Conservation (phyloP, 1,140 invertebrate genomes). For the Pseudomyrmex gracilis region DNA sequence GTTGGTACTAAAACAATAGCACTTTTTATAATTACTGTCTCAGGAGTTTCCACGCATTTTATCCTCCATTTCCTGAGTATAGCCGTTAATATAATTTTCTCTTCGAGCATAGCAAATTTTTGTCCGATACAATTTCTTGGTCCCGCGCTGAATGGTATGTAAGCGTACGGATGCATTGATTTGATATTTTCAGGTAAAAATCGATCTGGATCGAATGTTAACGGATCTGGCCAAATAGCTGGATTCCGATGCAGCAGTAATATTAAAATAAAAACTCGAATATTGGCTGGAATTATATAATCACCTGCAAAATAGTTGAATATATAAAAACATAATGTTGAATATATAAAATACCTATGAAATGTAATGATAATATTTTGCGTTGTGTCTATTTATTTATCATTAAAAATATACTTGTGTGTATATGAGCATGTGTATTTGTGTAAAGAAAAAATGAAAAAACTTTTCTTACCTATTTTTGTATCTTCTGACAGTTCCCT, state of each 20-base stretch:
- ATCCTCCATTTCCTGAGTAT: conserved; percentile 87
- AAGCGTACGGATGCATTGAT: conserved; percentile 86
- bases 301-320: conserved; percentile 62
- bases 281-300: conserved; percentile 80
- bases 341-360: too few species aligned
- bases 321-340: too few species aligned
- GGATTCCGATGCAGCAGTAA: conserved; percentile 86
- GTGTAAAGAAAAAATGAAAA: too few species aligned
- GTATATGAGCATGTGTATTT: too few species aligned
- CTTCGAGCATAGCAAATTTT: conserved; percentile 86
- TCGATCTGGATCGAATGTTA: conserved; percentile 87
- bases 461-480: conserved; percentile 75
- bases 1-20: too few species aligned
- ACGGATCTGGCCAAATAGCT: conserved; percentile 88
- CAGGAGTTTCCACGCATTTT: conserved; percentile 77
- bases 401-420: not conserved
- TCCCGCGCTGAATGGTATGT: conserved; percentile 84
- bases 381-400: too few species aligned
- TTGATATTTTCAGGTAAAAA: conserved; percentile 86
- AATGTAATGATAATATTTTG: too few species aligned
- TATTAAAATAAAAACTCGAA: conserved; percentile 82
- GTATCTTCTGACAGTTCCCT: conserved; percentile 83
- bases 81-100: conserved; percentile 85
- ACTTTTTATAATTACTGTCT: conserved; percentile 58
- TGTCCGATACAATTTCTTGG: conserved; percentile 72